A percentile compares a stretch with the other conserved stretches of the same genome.
phyloP scores from a whole-genome alignment of 2,113 vertebrate species.

The Hippopotamus amphibius region DNA sequence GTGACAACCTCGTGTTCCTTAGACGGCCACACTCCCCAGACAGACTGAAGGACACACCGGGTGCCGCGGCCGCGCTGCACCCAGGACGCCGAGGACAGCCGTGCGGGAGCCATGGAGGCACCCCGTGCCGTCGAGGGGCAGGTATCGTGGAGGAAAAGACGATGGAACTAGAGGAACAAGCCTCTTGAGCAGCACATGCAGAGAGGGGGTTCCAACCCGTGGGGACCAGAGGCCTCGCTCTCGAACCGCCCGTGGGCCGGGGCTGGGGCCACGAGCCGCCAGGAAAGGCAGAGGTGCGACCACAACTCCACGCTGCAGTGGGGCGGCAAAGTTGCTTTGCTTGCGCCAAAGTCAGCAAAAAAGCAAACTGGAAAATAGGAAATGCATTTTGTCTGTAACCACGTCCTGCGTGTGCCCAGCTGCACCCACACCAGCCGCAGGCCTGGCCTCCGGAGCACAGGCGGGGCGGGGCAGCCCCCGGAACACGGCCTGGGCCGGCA shows the following conservation, averaged over 20 bases:
- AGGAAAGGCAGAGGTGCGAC: too few relatives aligned
- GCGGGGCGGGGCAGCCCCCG: too few relatives aligned
- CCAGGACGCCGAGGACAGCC: not conserved
- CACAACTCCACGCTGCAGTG: not conserved
- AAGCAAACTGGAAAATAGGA: not conserved
- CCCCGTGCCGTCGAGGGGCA: too few relatives aligned
- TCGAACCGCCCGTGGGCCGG: not conserved
- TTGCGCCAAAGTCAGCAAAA: not conserved
- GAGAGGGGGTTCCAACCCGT: rapidly evolving
- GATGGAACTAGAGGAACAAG: not conserved
- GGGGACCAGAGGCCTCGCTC: not conserved
- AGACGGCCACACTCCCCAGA: not conserved
- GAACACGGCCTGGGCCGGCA: not conserved
- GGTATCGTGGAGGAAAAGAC: not conserved
- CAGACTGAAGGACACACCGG: not conserved
- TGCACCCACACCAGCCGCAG: too few relatives aligned
- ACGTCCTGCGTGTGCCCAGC: not conserved
- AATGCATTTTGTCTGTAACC: rapidly evolving
- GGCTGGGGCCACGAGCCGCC: not conserved
- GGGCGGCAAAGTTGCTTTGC: rapidly evolving
- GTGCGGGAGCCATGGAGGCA: too few relatives aligned
- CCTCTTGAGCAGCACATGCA: not conserved
- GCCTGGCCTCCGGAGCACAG: not conserved
- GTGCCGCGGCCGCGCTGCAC: too few relatives aligned
- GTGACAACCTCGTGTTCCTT: not conserved